phyloP scores from a whole-genome alignment of 2,113 vertebrate species.

The Python bivittatus region DNA sequence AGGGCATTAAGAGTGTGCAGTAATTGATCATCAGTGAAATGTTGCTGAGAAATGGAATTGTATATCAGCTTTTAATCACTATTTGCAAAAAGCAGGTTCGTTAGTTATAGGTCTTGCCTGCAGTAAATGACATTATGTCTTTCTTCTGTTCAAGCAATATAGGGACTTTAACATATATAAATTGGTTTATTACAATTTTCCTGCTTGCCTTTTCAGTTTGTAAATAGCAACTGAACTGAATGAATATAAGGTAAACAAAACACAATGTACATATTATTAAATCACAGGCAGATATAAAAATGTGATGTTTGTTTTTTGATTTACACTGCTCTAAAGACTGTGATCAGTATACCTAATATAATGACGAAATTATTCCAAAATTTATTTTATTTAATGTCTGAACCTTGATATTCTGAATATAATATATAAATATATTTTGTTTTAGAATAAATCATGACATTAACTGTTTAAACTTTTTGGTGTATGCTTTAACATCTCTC shows the following conservation, averaged over 20 bases:
- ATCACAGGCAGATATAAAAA: slow-evolving; percentile 70
- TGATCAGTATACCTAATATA: slow-evolving; percentile 23
- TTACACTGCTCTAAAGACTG: slow-evolving; percentile 53
- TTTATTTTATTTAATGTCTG: background rate
- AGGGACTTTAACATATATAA: slow-evolving; percentile 70
- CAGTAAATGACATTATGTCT: slow-evolving; percentile 77
- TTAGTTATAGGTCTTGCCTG: slow-evolving; percentile 69
- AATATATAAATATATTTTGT: background rate
- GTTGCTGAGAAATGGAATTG: slow-evolving; percentile 79
- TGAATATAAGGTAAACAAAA: slow-evolving; percentile 76
- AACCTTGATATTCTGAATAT: background rate
- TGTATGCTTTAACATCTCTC: background rate
- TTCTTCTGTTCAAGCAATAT: slow-evolving; percentile 75
- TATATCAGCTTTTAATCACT: slow-evolving; percentile 74
- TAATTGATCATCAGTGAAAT: slow-evolving; percentile 62
- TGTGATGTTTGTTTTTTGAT: slow-evolving; percentile 56
- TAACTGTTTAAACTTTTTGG: background rate
- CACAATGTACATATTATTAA: slow-evolving; percentile 75
- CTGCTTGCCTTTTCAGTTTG: slow-evolving; percentile 64
- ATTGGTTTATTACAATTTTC: slow-evolving; percentile 68
- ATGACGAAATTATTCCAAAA: slow-evolving; percentile 12
- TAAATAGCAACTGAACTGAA: slow-evolving; percentile 65
- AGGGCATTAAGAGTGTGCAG: slow-evolving; percentile 65
- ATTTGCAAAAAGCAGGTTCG: slow-evolving; percentile 66
- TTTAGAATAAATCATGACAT: background rate